Conservation (phyloP, 2,113 vertebrate genomes). For the Albula goreensis region DNA sequence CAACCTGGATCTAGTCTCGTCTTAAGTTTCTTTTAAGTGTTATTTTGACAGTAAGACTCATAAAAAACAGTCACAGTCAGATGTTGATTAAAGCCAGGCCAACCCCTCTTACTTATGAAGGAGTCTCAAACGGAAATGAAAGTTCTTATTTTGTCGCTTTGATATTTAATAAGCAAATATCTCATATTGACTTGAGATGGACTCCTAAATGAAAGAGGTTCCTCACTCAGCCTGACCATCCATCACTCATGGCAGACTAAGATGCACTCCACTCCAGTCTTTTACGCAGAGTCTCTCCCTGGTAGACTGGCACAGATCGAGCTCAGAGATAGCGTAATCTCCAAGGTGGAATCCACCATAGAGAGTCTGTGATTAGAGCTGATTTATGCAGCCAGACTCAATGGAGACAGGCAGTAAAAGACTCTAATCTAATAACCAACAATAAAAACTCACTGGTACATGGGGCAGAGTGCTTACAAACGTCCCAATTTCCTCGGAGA, state of each 20-base stretch:
- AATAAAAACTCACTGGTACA: slow-evolving; percentile 20
- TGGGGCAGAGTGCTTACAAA: slow-evolving; percentile 17
- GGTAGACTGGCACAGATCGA: not conserved
- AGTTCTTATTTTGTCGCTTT: not conserved
- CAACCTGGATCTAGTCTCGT: not conserved
- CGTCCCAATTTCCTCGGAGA: not conserved
- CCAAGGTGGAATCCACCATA: slow-evolving; percentile 2
- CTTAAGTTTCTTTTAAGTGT: too few species aligned
- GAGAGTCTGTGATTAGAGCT: slow-evolving; percentile 16
- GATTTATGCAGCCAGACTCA: slow-evolving; percentile 22
- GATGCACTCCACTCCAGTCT: not conserved
- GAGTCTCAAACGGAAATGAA: not conserved
- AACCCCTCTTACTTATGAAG: not conserved
- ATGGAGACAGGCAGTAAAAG: slow-evolving; percentile 29
- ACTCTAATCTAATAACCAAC: slow-evolving; percentile 21
- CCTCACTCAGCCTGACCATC: not conserved
- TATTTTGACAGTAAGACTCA: too few species aligned
- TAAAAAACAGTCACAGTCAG: not conserved
- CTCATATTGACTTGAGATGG: not conserved
- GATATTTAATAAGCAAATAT: not conserved
- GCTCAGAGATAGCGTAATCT: not conserved
- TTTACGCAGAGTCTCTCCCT: too few species aligned
- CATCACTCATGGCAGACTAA: not conserved
- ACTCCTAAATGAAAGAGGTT: not conserved
- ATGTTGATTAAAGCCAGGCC: not conserved